These are phyloP conservation scores for Drosophila meridionalis DNA, from an alignment of 2,888 invertebrate species.

Conservation along the genomic window DNA sequence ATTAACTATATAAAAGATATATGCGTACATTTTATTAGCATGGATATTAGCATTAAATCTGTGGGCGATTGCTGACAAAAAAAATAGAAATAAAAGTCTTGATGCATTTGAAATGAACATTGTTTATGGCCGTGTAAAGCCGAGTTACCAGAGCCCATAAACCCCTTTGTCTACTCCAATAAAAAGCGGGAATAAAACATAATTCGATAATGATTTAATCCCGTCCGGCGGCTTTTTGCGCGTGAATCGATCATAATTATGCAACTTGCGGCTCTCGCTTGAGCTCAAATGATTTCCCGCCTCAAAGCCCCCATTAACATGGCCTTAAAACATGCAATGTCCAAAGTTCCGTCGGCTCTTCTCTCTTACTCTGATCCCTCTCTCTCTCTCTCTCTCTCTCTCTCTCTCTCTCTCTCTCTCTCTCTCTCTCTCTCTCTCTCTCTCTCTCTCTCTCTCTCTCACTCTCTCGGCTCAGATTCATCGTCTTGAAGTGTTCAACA, in stretches of 20 bases:
- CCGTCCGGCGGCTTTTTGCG: constrained; percentile 39
- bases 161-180: constrained; percentile 43
- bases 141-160: constrained; percentile 35
- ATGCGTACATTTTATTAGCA: constrained; percentile 45
- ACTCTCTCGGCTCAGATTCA: background rate
- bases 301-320: constrained; percentile 70
- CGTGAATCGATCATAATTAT: constrained; percentile 75
- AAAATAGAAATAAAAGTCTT: constrained; percentile 50
- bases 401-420: background rate
- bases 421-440: background rate
- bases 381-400: background rate
- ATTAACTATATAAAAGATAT: constrained; percentile 28
- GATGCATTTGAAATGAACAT: constrained; percentile 60
- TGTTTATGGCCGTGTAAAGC: constrained; percentile 34
- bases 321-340: constrained; percentile 51
- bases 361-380: background rate
- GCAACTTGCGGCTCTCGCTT: constrained; percentile 14
- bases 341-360: constrained; percentile 30
- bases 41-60: constrained; percentile 51
- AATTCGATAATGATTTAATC: constrained; percentile 76
- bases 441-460: background rate
- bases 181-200: constrained; percentile 51
- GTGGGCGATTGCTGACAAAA: constrained; percentile 17
- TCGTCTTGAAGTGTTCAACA: constrained; percentile 4
- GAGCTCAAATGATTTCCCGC: constrained; percentile 40